These are phyloP conservation scores for Graphium colonna DNA, from an alignment of 2,888 invertebrate species.

Conservation along the genomic window DNA sequence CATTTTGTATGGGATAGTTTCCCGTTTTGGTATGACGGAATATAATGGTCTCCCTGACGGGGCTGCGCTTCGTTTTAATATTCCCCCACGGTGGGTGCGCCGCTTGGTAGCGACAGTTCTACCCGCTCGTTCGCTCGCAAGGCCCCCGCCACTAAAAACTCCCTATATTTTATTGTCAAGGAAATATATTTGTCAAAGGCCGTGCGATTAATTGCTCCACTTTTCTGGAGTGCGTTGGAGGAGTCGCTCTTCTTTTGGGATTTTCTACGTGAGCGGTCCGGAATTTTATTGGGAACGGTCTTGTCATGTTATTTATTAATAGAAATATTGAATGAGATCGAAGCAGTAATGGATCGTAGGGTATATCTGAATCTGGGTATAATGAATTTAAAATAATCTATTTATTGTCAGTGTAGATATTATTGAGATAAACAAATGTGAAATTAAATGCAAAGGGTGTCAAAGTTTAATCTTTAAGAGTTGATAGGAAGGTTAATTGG, in stretches of 20 bases:
- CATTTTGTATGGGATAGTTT: slow-evolving; percentile 26
- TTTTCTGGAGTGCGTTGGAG: slow-evolving; percentile 50
- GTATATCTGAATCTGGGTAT: too few species aligned
- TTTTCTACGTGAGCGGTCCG: slow-evolving; percentile 31
- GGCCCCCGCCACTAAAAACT: slow-evolving; percentile 63
- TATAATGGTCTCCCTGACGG: slow-evolving; percentile 51
- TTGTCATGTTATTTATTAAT: too few species aligned
- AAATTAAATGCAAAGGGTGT: too few species aligned
- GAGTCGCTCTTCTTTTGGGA: slow-evolving; percentile 39
- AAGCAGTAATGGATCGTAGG: too few species aligned
- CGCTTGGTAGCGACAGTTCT: slow-evolving; percentile 69
- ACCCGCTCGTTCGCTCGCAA: slow-evolving; percentile 60
- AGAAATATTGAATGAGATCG: too few species aligned
- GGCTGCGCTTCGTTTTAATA: slow-evolving; percentile 56
- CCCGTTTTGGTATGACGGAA: slow-evolving; percentile 51
- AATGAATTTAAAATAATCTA: too few species aligned
- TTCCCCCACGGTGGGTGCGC: slow-evolving; percentile 63
- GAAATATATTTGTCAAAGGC: slow-evolving; percentile 74
- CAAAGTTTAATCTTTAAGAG: too few species aligned
- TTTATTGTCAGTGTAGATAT: too few species aligned
- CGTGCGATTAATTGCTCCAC: slow-evolving; percentile 64
- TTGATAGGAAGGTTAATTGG: too few species aligned
- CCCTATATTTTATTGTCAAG: slow-evolving; percentile 73
- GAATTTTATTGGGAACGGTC: slow-evolving; percentile 24
- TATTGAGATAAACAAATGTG: too few species aligned